These are phyloP conservation scores for Isaurus tuberculatus DNA, from an alignment of 92 coral and sea anemone species.

Conservation along the genomic window DNA sequence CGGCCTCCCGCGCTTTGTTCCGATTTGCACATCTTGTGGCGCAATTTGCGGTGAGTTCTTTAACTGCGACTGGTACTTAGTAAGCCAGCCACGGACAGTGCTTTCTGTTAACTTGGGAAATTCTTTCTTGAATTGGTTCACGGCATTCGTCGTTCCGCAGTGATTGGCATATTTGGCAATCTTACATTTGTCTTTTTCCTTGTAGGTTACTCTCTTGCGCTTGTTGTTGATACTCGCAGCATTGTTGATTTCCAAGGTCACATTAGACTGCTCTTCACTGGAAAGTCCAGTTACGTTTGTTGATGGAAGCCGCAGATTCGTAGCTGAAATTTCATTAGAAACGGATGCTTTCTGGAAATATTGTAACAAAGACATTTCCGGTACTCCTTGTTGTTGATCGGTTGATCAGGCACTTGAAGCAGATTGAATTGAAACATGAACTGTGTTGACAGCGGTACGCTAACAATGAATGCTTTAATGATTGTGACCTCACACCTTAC, in stretches of 20 bases:
- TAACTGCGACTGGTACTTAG: constrained; percentile 56
- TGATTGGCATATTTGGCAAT: constrained; percentile 32
- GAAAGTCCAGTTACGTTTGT: constrained; percentile 37
- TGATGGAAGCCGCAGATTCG: constrained; percentile 19
- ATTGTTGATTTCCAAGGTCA: constrained; percentile 1
- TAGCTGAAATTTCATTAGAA: constrained; percentile 36
- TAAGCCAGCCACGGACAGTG: constrained; percentile 58
- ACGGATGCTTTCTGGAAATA: constrained; percentile 56
- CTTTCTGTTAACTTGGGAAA: no score
- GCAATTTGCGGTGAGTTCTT: constrained; percentile 50
- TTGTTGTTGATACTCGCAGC: constrained; percentile 28
- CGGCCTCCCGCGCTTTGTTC: constrained; percentile 58
- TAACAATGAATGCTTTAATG: constrained; percentile 10
- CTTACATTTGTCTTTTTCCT: constrained; percentile 49
- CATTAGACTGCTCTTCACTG: constrained; percentile 42
- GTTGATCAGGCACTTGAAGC: constrained; percentile 44
- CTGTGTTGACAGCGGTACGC: constrained; percentile 24
- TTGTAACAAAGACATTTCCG: constrained; percentile 30
- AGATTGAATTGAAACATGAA: constrained; percentile 35
- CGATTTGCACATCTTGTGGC: constrained; percentile 51
- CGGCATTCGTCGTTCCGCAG: constrained; percentile 46
- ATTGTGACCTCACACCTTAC: neutral
- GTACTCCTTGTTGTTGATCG: constrained; percentile 32
- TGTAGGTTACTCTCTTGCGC: constrained; percentile 35
- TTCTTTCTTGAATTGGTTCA: constrained; percentile 35